Percentiles rank a stretch among this genome's conserved stretches.
These are phyloP conservation scores for Galaxea fascicularis DNA, from an alignment of 92 coral and sea anemone species.

Conservation along the genomic window DNA sequence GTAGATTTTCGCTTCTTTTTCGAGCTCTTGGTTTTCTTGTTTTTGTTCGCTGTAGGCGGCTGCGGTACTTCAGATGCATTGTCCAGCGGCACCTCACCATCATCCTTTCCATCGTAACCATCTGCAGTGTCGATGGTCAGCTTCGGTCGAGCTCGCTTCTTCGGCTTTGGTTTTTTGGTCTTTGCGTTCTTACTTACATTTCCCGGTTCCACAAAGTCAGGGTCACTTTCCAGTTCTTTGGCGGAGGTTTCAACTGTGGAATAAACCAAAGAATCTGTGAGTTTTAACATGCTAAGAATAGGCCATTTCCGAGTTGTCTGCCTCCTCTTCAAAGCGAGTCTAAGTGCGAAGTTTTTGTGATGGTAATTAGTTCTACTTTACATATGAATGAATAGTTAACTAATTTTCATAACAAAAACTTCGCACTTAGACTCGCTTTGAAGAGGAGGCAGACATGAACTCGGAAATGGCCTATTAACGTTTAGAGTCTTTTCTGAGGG, in stretches of 20 bases:
- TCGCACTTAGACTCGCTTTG: too few relatives aligned
- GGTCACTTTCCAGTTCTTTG: constrained; percentile 41
- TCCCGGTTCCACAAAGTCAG: constrained; percentile 19
- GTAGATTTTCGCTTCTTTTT: constrained; percentile 70
- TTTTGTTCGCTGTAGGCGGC: constrained; percentile 63
- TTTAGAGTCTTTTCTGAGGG: too few relatives aligned
- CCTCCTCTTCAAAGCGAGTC: too few relatives aligned
- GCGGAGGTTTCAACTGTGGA: constrained; percentile 47
- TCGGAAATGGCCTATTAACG: too few relatives aligned
- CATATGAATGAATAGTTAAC: too few relatives aligned
- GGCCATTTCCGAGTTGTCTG: too few relatives aligned
- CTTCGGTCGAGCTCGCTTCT: constrained; percentile 73
- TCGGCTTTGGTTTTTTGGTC: constrained; percentile 63
- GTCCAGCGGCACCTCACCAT: constrained; percentile 50
- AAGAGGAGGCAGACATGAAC: too few relatives aligned
- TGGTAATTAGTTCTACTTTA: too few relatives aligned
- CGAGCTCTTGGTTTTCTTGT: constrained; percentile 77
- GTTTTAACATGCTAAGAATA: too few relatives aligned
- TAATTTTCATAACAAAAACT: too few relatives aligned
- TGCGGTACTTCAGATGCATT: constrained; percentile 55
- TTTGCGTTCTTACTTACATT: constrained; percentile 23
- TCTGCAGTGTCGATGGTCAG: constrained; percentile 46
- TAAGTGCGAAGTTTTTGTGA: too few relatives aligned
- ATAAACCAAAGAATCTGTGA: constrained; percentile 9
- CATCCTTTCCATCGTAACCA: constrained; percentile 24